These are phyloP conservation scores for Leptonema lineaticorne DNA, from an alignment of 1,140 invertebrate species.

Conservation along the genomic window DNA sequence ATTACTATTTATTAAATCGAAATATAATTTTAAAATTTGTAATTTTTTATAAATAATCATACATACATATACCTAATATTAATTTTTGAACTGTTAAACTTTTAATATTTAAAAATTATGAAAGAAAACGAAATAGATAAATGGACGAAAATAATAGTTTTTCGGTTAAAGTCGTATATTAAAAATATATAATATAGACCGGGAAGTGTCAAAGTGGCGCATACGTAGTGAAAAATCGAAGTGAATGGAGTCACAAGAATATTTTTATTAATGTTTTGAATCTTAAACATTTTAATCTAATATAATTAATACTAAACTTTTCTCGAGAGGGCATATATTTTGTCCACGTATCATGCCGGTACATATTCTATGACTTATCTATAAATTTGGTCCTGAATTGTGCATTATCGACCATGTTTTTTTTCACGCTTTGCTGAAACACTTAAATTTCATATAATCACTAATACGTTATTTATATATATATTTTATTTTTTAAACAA, in stretches of 20 bases:
- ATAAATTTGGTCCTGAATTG: background rate
- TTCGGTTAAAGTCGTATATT: too few species aligned
- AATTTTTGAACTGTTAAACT: too few species aligned
- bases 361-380: background rate
- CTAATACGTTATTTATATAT: background rate
- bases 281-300: background rate
- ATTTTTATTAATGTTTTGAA: background rate
- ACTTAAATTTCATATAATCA: background rate
- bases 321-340: too few species aligned
- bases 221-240: background rate
- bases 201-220: slow-evolving; percentile 20
- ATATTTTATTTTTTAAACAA: background rate
- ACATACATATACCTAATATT: too few species aligned
- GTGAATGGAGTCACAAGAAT: background rate
- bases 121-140: background rate
- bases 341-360: background rate
- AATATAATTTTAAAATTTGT: too few species aligned
- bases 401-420: background rate
- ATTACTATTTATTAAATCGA: too few species aligned
- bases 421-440: too few species aligned
- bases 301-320: too few species aligned
- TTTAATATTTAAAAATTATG: too few species aligned
- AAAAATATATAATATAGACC: background rate
- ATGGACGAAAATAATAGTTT: too few species aligned
- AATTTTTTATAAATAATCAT: too few species aligned